Evolutionary conservation across 2,888 invertebrate species (phyloP).

Genomic region (Hylaea fasciaria): DNA sequence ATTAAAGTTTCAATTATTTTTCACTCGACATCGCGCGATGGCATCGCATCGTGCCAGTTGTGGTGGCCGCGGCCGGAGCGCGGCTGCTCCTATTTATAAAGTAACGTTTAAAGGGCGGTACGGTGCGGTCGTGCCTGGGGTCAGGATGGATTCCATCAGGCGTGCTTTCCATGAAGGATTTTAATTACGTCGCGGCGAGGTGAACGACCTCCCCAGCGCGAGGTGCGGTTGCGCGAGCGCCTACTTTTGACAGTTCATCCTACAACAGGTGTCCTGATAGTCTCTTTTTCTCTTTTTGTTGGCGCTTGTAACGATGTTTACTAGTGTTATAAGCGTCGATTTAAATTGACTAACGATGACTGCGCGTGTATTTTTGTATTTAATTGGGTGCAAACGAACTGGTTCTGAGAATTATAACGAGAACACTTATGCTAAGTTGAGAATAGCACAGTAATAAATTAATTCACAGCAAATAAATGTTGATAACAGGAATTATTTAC

Average conservation of each 20-base stretch:
- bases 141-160: slow-evolving; percentile 81
- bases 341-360: slow-evolving; percentile 29
- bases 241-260: slow-evolving; percentile 64
- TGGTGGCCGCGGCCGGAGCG: slow-evolving; percentile 39
- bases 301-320: slow-evolving; percentile 40
- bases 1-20: slow-evolving; percentile 39
- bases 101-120: slow-evolving; percentile 75
- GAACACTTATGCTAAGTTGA: slow-evolving; percentile 23
- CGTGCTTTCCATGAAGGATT: slow-evolving; percentile 83
- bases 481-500: slow-evolving; percentile 6
- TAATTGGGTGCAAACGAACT: slow-evolving; percentile 21
- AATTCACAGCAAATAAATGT: slow-evolving; percentile 17
- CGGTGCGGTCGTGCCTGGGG: slow-evolving; percentile 74
- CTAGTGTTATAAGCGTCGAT: slow-evolving; percentile 27
- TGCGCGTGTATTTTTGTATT: slow-evolving; percentile 21
- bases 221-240: slow-evolving; percentile 61
- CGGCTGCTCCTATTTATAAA: slow-evolving; percentile 76
- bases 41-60: slow-evolving; percentile 44
- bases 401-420: slow-evolving; percentile 19
- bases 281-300: slow-evolving; percentile 37
- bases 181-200: slow-evolving; percentile 77
- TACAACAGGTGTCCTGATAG: slow-evolving; percentile 60
- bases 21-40: slow-evolving; percentile 35
- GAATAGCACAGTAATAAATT: slow-evolving; percentile 13
- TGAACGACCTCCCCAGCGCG: slow-evolving; percentile 64